These are phyloP conservation scores for Mimachlamys varia DNA, from an alignment of 2,888 invertebrate genomes.

Conservation along the genomic window DNA sequence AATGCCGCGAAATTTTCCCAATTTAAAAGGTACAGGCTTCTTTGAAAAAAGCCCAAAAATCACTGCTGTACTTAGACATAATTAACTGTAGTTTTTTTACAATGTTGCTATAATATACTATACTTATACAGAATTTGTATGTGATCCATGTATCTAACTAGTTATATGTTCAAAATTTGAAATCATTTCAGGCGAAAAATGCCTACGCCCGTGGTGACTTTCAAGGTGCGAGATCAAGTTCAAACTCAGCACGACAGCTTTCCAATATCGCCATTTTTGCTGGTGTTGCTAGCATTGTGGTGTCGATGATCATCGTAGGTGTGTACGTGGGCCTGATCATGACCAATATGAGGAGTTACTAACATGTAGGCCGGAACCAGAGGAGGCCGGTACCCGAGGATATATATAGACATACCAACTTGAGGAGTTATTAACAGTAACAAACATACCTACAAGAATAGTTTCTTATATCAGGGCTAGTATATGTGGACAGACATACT, in stretches of 20 bases:
- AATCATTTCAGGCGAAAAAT: conserved; percentile 53
- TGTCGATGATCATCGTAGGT: conserved; percentile 54
- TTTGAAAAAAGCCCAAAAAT: no score
- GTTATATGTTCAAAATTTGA: no score
- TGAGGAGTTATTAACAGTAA: neutral
- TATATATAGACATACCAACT: no score
- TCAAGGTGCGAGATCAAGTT: conserved; percentile 45
- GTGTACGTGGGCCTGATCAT: conserved; percentile 58
- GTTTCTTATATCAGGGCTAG: neutral
- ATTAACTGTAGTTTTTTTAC: no score
- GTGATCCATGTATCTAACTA: no score
- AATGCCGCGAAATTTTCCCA: no score
- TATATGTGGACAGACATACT: no score
- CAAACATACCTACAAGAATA: conserved; percentile 28
- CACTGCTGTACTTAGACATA: no score
- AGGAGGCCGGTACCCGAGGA: neutral
- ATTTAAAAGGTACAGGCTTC: no score
- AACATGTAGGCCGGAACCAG: neutral
- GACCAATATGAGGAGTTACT: conserved; percentile 38
- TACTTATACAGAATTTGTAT: no score
- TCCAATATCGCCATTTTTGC: conserved; percentile 57
- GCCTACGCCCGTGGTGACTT: conserved; percentile 58
- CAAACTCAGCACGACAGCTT: conserved; percentile 57
- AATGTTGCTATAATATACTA: no score
- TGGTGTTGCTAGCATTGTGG: conserved; percentile 52